Base-by-base conservation (phyloP, 2,888 invertebrate species). In the Brachycybe producta region DNA sequence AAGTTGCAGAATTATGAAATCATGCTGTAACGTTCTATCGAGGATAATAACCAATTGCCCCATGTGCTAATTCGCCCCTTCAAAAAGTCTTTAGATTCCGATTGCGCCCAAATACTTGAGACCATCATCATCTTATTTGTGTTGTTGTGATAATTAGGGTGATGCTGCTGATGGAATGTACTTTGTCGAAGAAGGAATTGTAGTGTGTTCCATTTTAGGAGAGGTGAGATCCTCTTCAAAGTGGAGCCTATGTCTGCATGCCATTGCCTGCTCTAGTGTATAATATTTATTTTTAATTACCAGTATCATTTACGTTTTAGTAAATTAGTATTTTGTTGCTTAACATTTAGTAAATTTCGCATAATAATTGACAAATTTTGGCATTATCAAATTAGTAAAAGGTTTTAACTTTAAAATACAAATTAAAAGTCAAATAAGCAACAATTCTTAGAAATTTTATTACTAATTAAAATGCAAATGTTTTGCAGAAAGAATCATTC, bases 131-230 rank as follows among this genome's bases (percentile, higher is more conserved):
- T 30, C 42, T 3, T 27, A 26, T 13, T 3, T n/a, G 32, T 36
- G 36, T 36, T 15, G 39, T 32, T 32, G 21, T 35, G 15, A 27
- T 21, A 55, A 55, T 3, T 60, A 70, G 67, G 78, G 92, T 24
- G 94, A 94, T 69, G 78, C 77, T 30, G 95, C 94, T 53, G 91
- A 94, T 70, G 94, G 94, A 58, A 95, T 97, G 94, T 97, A 90
- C 74, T 94, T 97, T 70, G 82, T 97, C 42, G 95, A 95, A 73
- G 82, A 86, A 62, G 95, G 95, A 55, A 76, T 80, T 57, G 82
- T 91, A 57, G 79, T 81, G 64, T 85, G 94, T 65, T 84, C 83
- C 64, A 84, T 91, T 67, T 74, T 80, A 61, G 83, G 85, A 64
- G 88, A 88, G 61, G 67, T 67, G 59, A 55, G 56, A 13, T 8